phyloP scores from a whole-genome alignment of 2,113 vertebrate genomes.

The Equus przewalskii region DNA sequence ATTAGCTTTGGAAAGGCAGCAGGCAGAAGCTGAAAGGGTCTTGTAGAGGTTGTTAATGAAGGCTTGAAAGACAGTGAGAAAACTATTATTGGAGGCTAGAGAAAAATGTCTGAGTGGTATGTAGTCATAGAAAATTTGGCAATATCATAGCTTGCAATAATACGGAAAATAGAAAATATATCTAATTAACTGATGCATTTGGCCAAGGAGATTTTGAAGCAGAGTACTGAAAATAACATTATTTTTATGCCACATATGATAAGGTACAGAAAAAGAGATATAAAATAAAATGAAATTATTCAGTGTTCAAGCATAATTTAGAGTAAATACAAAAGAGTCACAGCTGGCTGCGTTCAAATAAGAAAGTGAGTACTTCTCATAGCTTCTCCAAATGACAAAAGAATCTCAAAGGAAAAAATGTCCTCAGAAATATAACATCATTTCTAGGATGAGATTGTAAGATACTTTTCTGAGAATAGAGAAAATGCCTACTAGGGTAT shows the following conservation, averaged over 20 bases:
- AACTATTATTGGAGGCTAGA: neutral
- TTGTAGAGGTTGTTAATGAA: neutral
- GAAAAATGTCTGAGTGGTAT: neutral
- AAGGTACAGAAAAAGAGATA: neutral
- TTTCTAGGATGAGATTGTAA: neutral
- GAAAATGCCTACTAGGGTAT: neutral
- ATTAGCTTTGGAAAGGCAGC: neutral
- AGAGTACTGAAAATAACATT: neutral
- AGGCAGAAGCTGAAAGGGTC: neutral
- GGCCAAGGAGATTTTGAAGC: neutral
- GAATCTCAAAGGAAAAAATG: neutral
- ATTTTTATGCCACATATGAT: neutral
- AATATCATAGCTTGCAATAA: neutral
- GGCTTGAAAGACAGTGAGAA: neutral
- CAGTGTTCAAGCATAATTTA: neutral
- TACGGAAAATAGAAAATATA: neutral
- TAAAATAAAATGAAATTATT: conserved; percentile 7
- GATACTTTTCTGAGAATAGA: neutral
- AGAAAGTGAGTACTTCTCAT: neutral
- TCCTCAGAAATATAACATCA: neutral
- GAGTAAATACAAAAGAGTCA: neutral
- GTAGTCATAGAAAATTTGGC: neutral
- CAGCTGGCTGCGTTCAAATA: neutral
- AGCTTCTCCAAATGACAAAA: neutral
- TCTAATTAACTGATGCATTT: neutral